phyloP scores from a whole-genome alignment of 2,113 vertebrate species.

The Anarrhichthys ocellatus region DNA sequence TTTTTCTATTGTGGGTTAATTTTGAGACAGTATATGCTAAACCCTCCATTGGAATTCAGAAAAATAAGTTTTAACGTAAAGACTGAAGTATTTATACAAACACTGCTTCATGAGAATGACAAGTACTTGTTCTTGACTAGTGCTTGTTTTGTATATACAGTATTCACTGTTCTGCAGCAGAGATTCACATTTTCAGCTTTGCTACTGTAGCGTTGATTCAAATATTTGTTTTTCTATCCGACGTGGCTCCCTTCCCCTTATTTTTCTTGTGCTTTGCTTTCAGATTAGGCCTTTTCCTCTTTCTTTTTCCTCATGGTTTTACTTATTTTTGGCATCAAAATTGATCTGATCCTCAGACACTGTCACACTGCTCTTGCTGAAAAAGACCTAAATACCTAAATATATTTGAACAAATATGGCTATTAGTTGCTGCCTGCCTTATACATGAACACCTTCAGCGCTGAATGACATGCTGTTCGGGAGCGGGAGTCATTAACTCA shows the following conservation, averaged over 20 bases:
- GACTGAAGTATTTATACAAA: background rate
- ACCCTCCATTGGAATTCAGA: background rate
- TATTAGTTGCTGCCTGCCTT: conserved; percentile 9
- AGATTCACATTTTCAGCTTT: conserved; percentile 5
- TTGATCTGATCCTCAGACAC: conserved; percentile 15
- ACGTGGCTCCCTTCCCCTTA: background rate
- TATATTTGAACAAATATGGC: conserved; percentile 13
- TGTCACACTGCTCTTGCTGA: background rate
- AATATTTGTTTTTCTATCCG: conserved; percentile 14
- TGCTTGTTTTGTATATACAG: background rate
- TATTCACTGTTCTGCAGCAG: background rate
- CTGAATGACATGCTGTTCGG: conserved; percentile 34
- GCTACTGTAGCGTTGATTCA: conserved; percentile 1
- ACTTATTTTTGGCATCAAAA: conserved; percentile 24
- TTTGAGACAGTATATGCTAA: background rate
- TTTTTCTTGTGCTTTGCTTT: background rate
- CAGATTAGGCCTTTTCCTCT: background rate
- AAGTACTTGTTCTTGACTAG: too few species aligned
- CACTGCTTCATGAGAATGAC: background rate
- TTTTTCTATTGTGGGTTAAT: background rate
- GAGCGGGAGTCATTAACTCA: conserved; percentile 42
- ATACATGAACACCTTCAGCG: conserved; percentile 18
- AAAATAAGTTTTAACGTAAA: background rate
- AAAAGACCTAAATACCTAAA: background rate
- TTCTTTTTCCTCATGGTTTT: background rate